Conservation (phyloP, 2,113 vertebrate genomes). For the Barnardius zonarius region DNA sequence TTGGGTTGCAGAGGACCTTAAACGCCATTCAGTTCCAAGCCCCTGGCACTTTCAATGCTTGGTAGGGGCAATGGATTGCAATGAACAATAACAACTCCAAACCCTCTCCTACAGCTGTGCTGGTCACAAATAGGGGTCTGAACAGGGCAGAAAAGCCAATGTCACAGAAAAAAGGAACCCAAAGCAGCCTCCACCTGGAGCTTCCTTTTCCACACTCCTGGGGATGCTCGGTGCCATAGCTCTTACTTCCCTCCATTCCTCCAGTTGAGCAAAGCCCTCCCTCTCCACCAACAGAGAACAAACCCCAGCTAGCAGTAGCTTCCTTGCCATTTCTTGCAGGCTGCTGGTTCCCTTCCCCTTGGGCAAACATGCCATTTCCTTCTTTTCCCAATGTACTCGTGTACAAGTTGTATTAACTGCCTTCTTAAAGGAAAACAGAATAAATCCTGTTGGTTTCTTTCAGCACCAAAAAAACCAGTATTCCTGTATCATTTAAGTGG, state of each 20-base stretch:
- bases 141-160: not conserved
- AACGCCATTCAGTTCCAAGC: not conserved
- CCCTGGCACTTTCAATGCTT: not conserved
- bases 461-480: not conserved
- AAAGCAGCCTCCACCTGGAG: not conserved
- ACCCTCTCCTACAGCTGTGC: not conserved
- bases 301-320: not conserved
- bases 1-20: not conserved
- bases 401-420: not conserved
- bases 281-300: accelerated
- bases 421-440: not conserved
- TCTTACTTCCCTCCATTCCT: not conserved
- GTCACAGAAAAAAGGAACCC: not conserved
- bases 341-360: not conserved
- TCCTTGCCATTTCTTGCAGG: not conserved
- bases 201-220: not conserved
- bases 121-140: not conserved
- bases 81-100: not conserved
- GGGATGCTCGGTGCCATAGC: not conserved
- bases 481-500: not conserved
- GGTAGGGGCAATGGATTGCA: not conserved
- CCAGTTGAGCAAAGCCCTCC: not conserved
- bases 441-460: not conserved
- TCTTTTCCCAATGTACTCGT: not conserved
- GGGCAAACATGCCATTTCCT: not conserved